Percentiles rank a stretch among this genome's conserved stretches.
These are phyloP conservation scores for Molorchus minor DNA, from an alignment of 2,888 invertebrate genomes.

Conservation along the genomic window DNA sequence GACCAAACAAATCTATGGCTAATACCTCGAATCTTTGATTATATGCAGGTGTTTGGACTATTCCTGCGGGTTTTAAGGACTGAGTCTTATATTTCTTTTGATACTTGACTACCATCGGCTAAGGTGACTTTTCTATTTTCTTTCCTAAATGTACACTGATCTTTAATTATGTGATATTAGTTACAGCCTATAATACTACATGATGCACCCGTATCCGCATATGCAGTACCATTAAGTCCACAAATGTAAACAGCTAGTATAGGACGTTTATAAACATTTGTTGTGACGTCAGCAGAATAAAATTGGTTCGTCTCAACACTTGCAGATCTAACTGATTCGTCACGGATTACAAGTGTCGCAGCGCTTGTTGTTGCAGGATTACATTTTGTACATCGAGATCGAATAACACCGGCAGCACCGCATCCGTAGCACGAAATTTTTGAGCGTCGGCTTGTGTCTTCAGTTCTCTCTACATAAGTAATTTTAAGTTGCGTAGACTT, in stretches of 20 bases:
- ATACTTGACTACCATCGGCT: neutral
- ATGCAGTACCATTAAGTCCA: neutral
- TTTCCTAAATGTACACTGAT: too few relatives aligned
- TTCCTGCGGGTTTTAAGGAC: slow-evolving; percentile 27
- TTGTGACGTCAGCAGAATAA: neutral
- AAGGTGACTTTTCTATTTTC: neutral
- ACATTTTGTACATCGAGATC: neutral
- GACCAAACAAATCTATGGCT: slow-evolving; percentile 40
- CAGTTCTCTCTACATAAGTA: neutral
- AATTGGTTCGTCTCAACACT: neutral
- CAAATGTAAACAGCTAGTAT: neutral
- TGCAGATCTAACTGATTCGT: neutral
- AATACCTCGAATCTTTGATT: slow-evolving; percentile 36
- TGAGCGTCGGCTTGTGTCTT: neutral
- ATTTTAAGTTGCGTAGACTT: neutral
- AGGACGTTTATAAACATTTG: neutral
- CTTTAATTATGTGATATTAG: neutral
- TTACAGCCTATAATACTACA: neutral
- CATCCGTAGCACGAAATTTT: neutral
- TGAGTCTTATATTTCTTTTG: neutral
- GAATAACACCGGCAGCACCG: neutral
- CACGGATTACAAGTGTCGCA: too few relatives aligned
- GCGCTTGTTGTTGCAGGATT: too few relatives aligned
- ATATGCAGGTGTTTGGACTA: slow-evolving; percentile 30
- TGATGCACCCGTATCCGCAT: neutral